phyloP scores from a whole-genome alignment of 2,888 invertebrate genomes.

The Oxycera nigricornis region DNA sequence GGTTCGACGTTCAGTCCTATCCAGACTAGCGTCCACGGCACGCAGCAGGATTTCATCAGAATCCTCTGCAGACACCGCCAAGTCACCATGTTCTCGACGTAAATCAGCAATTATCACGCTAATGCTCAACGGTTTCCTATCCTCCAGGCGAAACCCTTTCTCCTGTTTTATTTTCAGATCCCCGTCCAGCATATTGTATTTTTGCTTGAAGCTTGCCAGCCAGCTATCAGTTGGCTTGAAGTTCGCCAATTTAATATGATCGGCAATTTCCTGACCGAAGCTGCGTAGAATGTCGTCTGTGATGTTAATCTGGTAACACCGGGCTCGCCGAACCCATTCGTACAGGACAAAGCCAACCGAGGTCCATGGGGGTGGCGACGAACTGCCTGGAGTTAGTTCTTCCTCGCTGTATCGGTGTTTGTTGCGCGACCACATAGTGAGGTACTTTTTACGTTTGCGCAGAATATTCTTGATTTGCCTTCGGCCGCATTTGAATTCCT shows the following conservation, averaged over 20 bases:
- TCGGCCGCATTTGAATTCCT: background rate
- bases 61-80: background rate
- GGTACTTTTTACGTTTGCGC: conserved; percentile 18
- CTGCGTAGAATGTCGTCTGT: conserved; percentile 18
- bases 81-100: background rate
- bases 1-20: background rate
- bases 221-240: conserved; percentile 7
- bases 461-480: conserved; percentile 20
- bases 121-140: conserved; percentile 15
- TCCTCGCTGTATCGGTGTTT: background rate
- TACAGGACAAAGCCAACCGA: background rate
- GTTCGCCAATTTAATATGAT: background rate
- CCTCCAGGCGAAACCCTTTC: background rate
- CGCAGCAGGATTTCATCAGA: background rate
- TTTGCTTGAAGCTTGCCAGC: conserved; percentile 13
- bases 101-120: conserved; percentile 25
- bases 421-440: background rate
- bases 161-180: background rate
- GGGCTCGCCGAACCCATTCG: conserved; percentile 36
- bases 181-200: background rate
- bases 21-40: background rate
- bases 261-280: conserved; percentile 32
- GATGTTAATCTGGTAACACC: conserved; percentile 17
- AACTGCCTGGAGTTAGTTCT: background rate
- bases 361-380: background rate